These are phyloP conservation scores for Bembecia ichneumoniformis DNA, from an alignment of 2,888 invertebrate genomes.

Conservation along the genomic window DNA sequence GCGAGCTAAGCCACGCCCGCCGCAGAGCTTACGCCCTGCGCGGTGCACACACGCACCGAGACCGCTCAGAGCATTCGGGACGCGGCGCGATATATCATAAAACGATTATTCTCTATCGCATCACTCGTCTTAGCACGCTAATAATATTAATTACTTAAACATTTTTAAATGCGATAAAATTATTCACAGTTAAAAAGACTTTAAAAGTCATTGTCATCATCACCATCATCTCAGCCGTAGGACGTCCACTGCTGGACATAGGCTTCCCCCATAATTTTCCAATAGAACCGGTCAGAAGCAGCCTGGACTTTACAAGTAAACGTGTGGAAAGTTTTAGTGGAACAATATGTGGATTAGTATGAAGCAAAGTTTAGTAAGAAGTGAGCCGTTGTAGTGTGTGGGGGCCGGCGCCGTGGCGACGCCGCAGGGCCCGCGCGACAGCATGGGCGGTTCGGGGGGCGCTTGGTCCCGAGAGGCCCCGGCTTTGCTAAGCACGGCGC, in stretches of 20 bases:
- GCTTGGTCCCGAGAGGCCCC: slow-evolving; percentile 57
- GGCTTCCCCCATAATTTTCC: no score
- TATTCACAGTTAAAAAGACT: no score
- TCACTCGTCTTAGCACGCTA: slow-evolving; percentile 42
- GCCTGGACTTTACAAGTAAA: not conserved
- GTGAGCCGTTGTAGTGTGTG: slow-evolving; percentile 20
- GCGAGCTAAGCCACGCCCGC: slow-evolving; percentile 37
- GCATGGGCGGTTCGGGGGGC: slow-evolving; percentile 48
- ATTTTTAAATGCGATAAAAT: no score
- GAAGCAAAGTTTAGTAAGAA: slow-evolving; percentile 16
- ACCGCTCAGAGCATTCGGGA: slow-evolving; percentile 6
- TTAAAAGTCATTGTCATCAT: no score
- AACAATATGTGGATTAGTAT: slow-evolving; percentile 20
- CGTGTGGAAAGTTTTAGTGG: slow-evolving; percentile 2
- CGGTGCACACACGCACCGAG: slow-evolving; percentile 14
- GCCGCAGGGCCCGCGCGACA: slow-evolving; percentile 24
- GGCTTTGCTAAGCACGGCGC: slow-evolving; percentile 64
- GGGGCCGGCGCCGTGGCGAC: slow-evolving; percentile 31
- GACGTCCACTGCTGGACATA: no score
- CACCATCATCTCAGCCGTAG: no score
- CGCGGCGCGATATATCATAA: slow-evolving; percentile 39
- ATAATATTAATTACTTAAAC: slow-evolving; percentile 14
- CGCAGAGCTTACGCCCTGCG: slow-evolving; percentile 1
- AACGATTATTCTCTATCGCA: slow-evolving; percentile 63
- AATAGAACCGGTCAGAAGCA: no score